Evolutionary conservation across 2,888 invertebrate species (phyloP).

Genomic region (Harmothoe impar): DNA sequence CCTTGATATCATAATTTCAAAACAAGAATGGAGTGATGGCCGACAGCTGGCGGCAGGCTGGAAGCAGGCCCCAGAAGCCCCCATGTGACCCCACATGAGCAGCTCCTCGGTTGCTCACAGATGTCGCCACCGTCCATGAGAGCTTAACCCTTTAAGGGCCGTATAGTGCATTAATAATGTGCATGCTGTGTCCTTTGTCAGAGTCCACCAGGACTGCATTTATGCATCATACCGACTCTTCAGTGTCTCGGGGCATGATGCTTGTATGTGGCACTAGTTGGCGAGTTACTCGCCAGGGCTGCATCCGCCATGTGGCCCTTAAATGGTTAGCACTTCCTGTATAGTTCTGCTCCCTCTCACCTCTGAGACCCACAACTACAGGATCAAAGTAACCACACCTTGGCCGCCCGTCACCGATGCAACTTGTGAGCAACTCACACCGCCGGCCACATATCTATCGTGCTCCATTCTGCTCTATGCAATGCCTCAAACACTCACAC

Average conservation of each 20-base stretch:
- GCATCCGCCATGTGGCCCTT: no score
- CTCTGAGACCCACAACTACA: not conserved
- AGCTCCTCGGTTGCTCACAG: slow-evolving; percentile 13
- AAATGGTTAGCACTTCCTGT: not conserved
- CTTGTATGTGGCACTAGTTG: no score
- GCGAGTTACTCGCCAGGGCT: no score
- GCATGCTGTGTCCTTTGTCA: no score
- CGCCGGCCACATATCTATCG: not conserved
- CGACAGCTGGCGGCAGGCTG: slow-evolving; percentile 6
- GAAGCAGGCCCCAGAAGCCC: not conserved
- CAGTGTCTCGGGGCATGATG: no score
- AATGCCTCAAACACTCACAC: not conserved
- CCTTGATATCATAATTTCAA: slow-evolving; percentile 59
- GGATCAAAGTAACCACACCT: slow-evolving; percentile 35
- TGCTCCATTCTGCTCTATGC: slow-evolving; percentile 3
- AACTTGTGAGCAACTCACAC: not conserved
- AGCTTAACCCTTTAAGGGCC: not conserved
- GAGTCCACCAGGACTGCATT: no score
- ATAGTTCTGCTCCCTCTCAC: not conserved
- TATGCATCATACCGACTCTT: no score
- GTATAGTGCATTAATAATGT: no score
- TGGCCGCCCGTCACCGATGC: not conserved
- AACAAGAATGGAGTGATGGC: slow-evolving; percentile 58
- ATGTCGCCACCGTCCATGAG: slow-evolving; percentile 46
- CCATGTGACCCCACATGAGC: slow-evolving; percentile 39